Evolutionary conservation across 1,140 invertebrate species (phyloP), one percentile per base, ranked within the genome.

Genomic region (Euglossa dilemma): DNA sequence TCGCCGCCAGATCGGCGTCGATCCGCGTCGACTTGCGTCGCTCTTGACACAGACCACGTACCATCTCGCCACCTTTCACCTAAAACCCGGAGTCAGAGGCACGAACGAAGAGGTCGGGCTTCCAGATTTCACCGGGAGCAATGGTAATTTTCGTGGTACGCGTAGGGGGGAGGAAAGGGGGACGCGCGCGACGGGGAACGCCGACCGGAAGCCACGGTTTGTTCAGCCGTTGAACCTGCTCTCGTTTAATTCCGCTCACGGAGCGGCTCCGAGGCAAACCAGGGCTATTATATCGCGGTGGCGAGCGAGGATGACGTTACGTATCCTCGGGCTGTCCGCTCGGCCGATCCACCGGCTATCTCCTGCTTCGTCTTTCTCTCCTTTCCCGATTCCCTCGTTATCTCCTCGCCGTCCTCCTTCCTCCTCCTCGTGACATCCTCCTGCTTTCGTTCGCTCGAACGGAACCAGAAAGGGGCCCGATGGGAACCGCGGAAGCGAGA

Each of bases 161-260:
- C 61, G 67, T 70, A 76, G 73, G 54, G 61, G 63, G 23, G 69
- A 71, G 11, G 20, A 18, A 18, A n/a, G n/a, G n/a, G 57, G 18
- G 16, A 9, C 18, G 59, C 14, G 14, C 56, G 45, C 9, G 71
- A 54, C 47, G 61, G 52, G 28, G 52, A 54, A 63, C 28, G 72
- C 52, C 54, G 83, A 87, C 83, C 86, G 87, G 86, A 88, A 88
- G 83, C 86, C 83, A 88, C 86, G 87, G 83, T 88, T 87, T 76
- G 86, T 83, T 83, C 79, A 88, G 83, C 77, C 87, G 83, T 88
- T 88, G 87, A 88, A 88, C 87, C 87, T 84, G 72, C 76, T 86
- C 84, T 86, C 80, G 87, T 88, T 89, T 88, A 88, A 89, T 89
- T 89, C 87, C 80, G 80, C 73, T 88, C 87, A 88, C 84, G 84